Percentiles rank a stretch among this genome's conserved stretches.
phyloP scores from a whole-genome alignment of 2,888 invertebrate genomes.

The Drosophila niveifrons region DNA sequence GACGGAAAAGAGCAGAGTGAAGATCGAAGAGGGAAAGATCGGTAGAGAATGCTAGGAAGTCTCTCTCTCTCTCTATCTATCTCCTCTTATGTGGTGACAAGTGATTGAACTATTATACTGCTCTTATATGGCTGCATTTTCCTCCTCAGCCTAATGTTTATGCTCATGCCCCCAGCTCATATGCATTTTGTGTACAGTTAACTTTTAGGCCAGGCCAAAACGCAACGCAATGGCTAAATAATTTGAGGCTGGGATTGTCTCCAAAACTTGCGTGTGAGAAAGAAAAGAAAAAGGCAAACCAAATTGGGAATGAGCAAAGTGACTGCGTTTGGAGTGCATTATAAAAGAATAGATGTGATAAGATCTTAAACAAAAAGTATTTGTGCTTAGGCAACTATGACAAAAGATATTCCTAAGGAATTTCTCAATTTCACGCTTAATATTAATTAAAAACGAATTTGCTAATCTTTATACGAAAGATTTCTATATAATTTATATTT shows the following conservation, averaged over 20 bases:
- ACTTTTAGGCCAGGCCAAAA: constrained; percentile 29
- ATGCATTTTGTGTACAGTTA: constrained; percentile 75
- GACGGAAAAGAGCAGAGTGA: background rate
- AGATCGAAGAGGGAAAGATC: background rate
- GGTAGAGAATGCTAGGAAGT: background rate
- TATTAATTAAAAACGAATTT: no score
- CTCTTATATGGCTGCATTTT: constrained; percentile 53
- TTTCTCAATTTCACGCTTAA: no score
- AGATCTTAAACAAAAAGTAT: background rate
- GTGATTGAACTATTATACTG: constrained; percentile 77
- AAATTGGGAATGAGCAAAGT: background rate
- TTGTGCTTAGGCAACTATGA: background rate
- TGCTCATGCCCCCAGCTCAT: constrained; percentile 58
- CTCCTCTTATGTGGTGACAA: constrained; percentile 65
- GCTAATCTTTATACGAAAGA: no score
- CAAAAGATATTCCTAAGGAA: no score
- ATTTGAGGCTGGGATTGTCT: constrained; percentile 39
- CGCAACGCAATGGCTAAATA: constrained; percentile 36
- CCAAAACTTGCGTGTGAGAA: constrained; percentile 36
- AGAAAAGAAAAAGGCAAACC: constrained; percentile 18
- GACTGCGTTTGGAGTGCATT: background rate
- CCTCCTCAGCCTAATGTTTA: constrained; percentile 38
- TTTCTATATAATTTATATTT: no score
- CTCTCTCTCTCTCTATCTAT: background rate
- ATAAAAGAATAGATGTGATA: background rate